Base-by-base conservation (phyloP, 2,888 invertebrate genomes). In the Ectemnius continuus region DNA sequence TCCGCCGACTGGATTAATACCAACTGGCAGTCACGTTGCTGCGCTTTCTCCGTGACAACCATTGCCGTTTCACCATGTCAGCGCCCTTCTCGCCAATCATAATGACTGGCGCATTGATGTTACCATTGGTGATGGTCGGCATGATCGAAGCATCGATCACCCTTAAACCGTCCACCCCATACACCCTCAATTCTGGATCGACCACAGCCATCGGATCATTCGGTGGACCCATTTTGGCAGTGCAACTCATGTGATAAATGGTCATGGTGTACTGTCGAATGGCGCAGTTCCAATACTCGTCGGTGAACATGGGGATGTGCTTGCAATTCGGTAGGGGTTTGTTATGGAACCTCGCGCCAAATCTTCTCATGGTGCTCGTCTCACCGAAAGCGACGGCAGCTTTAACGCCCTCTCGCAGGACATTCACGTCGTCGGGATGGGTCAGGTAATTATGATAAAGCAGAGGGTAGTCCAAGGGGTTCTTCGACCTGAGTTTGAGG, bases 361-460 rank as follows among this genome's bases (percentile, higher is more conserved):
- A 96, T 67, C 95, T 92, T 86, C 94, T 95, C 94, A 96, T 92
- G 0, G 96, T 94, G 80, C 94, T 92, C 0, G 97, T 97, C 88
- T 96, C 94, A 0, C 95, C 96, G 18, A 96, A 93, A 0, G 97
- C 96, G 1, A 97, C 89, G 0, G 96, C 96, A 0, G 96, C 95
- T 89, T 97, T 97, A 0, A 97, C 95, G 14, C 97, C 97, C 91
- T 97, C 97, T 23, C 97, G 92, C 65, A 97, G 90, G 0, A 96
- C 96, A 36, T 94, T 93, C 0, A 97, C 95, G 84, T 98, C 98
- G 74, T 96, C 94, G 0, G 95, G 96, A 89, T 97, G 95, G 0
- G 97, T 95, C 75, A 99, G 92, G 88, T 99, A 99, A 90, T 98
- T 98, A 86, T 98, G 97, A 84, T 97, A 95, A 88, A 99, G 93